Evolutionary conservation across 2,888 invertebrate genomes (phyloP).

Genomic region (Hemithea aestivaria): DNA sequence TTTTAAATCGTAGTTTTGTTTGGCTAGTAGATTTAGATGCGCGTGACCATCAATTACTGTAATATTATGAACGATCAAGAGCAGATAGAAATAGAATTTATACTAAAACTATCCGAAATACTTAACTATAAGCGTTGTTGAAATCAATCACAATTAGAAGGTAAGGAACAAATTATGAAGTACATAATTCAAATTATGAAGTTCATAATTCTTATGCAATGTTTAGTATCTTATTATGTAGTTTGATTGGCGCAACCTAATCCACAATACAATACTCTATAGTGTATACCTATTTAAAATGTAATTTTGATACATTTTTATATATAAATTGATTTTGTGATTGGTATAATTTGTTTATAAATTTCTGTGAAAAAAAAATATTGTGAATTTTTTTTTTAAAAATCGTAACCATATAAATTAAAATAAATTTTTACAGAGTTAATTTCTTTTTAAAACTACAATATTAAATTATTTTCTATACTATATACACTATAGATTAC

Average conservation of each 20-base stretch:
- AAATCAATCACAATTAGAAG: slow-evolving; percentile 23
- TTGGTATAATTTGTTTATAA: too few species aligned
- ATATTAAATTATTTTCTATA: too few species aligned
- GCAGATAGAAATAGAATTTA: slow-evolving; percentile 25
- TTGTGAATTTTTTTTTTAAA: too few species aligned
- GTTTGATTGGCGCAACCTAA: slow-evolving; percentile 56
- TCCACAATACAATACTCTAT: slow-evolving; percentile 18
- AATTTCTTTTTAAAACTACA: too few species aligned
- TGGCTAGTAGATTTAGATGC: slow-evolving; percentile 1
- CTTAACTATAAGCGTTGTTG: slow-evolving; percentile 28
- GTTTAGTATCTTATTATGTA: slow-evolving; percentile 31
- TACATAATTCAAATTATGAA: slow-evolving; percentile 27
- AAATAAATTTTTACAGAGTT: too few species aligned
- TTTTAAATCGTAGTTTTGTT: too few species aligned
- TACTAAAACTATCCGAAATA: slow-evolving; percentile 17
- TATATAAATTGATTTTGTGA: slow-evolving; percentile 9
- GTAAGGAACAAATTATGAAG: slow-evolving; percentile 40
- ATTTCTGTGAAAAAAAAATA: too few species aligned
- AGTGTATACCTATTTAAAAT: too few species aligned
- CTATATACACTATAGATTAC: slow-evolving; percentile 10
- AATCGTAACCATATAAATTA: too few species aligned
- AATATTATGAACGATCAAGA: slow-evolving; percentile 19
- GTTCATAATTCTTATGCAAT: slow-evolving; percentile 36
- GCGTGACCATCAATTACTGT: slow-evolving; percentile 6
- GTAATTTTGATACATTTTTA: too few species aligned